Percentiles rank a stretch among this genome's conserved stretches.
These are phyloP conservation scores for Anadara kagoshimensis DNA, from an alignment of 1,140 invertebrate genomes.

Conservation along the genomic window DNA sequence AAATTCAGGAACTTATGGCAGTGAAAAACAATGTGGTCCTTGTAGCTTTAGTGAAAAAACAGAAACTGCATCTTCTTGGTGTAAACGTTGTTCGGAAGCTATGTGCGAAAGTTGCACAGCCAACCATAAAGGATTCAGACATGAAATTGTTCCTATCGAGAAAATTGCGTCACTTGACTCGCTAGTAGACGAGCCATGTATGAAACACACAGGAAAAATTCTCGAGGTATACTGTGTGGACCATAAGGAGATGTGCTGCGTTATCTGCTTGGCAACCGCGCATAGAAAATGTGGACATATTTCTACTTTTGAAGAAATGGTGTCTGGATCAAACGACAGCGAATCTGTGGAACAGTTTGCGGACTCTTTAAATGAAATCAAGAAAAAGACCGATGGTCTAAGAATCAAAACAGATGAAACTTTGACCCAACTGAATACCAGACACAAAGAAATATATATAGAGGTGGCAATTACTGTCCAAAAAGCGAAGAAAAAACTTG, in stretches of 20 bases:
- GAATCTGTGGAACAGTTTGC: no score
- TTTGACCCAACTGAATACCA: no score
- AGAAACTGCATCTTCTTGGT: conserved; percentile 37
- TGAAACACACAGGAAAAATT: conserved; percentile 39
- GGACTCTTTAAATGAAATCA: no score
- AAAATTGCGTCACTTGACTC: conserved; percentile 43
- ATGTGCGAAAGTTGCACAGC: conserved; percentile 38
- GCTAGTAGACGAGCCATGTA: conserved; percentile 32
- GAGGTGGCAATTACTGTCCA: no score
- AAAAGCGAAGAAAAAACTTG: no score
- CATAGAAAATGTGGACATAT: conserved; percentile 39
- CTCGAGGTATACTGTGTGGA: conserved; percentile 47
- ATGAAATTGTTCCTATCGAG: conserved; percentile 32
- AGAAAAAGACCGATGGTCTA: no score
- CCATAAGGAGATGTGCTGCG: conserved; percentile 40
- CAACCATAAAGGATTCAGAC: conserved; percentile 40
- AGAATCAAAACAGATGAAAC: no score
- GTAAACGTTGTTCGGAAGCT: conserved; percentile 44
- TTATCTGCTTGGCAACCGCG: conserved; percentile 37
- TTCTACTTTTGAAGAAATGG: no score
- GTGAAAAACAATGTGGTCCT: conserved; percentile 43
- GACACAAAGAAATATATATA: no score
- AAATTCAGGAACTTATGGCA: conserved; percentile 32
- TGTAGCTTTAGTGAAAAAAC: conserved; percentile 41
- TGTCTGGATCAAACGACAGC: no score